These are phyloP conservation scores for Cryptosula pallasiana DNA, from an alignment of 2,888 invertebrate genomes.

Conservation along the genomic window DNA sequence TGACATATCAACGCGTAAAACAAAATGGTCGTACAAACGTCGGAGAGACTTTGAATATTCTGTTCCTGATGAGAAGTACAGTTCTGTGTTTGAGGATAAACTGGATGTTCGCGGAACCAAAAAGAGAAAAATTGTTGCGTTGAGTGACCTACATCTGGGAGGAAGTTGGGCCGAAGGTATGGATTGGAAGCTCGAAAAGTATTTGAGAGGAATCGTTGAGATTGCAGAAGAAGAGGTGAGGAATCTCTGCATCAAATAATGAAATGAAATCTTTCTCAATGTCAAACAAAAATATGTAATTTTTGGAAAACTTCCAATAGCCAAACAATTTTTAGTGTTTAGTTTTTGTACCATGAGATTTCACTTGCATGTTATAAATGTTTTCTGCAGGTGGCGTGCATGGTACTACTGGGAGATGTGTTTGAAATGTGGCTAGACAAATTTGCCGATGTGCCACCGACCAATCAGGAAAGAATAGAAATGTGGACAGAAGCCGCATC, in stretches of 20 bases:
- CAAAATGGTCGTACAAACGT: not conserved
- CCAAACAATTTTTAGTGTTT: no score
- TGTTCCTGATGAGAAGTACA: not conserved
- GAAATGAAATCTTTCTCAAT: no score
- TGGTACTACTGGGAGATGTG: slow-evolving; percentile 12
- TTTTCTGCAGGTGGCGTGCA: slow-evolving; percentile 7
- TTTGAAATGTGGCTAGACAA: slow-evolving; percentile 23
- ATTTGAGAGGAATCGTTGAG: not conserved
- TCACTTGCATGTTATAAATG: no score
- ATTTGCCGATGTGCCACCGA: slow-evolving; percentile 20
- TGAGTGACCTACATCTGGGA: slow-evolving; percentile 14
- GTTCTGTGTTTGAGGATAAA: not conserved
- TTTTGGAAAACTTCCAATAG: no score
- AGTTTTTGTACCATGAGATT: no score
- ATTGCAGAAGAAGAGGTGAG: slow-evolving; percentile 12
- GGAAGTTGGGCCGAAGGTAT: slow-evolving; percentile 18
- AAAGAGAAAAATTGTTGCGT: not conserved
- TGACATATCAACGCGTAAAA: not conserved
- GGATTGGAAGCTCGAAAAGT: slow-evolving; percentile 17
- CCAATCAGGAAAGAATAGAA: not conserved
- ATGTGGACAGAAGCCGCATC: not conserved
- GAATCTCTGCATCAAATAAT: no score
- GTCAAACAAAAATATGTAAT: no score
- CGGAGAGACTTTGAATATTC: slow-evolving; percentile 6
- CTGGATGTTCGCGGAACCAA: not conserved